Evolutionary conservation across 2,888 invertebrate species (phyloP).

Genomic region (Tholera decimalis): DNA sequence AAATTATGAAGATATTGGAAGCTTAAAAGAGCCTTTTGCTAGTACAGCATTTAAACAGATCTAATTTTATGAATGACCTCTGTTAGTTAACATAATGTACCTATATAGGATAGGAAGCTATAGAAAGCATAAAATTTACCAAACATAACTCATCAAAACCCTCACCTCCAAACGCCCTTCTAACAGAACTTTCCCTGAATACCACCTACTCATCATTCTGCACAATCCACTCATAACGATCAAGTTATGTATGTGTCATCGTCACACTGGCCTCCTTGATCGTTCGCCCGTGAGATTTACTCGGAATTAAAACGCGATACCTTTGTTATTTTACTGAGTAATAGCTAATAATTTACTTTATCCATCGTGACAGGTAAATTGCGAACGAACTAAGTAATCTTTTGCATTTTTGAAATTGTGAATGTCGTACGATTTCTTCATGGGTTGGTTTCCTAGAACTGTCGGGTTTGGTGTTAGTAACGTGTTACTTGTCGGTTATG

Average conservation of each 20-base stretch:
- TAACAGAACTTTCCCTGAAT: constrained; percentile 36
- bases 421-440: constrained; percentile 2
- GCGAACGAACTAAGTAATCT: constrained; percentile 33
- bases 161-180: constrained; percentile 7
- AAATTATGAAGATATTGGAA: too few relatives aligned
- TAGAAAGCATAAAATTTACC: not conserved
- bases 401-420: constrained; percentile 34
- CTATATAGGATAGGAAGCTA: too few relatives aligned
- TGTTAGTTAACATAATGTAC: too few relatives aligned
- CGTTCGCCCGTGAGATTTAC: constrained; percentile 67
- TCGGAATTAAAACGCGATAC: constrained; percentile 56
- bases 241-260: constrained; percentile 71
- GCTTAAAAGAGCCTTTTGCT: too few relatives aligned
- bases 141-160: too few relatives aligned
- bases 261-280: constrained; percentile 69
- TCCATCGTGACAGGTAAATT: constrained; percentile 59
- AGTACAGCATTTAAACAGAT: too few relatives aligned
- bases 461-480: constrained; percentile 10
- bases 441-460: constrained; percentile 30
- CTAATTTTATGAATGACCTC: too few relatives aligned
- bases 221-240: constrained; percentile 45
- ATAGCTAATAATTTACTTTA: constrained; percentile 43
- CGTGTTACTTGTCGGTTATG: not conserved
- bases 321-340: constrained; percentile 56
- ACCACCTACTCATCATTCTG: constrained; percentile 7